Percentiles rank a stretch among this genome's conserved stretches.
Evolutionary conservation across 2,888 invertebrate species (phyloP).

Genomic region (Amiota minor): DNA sequence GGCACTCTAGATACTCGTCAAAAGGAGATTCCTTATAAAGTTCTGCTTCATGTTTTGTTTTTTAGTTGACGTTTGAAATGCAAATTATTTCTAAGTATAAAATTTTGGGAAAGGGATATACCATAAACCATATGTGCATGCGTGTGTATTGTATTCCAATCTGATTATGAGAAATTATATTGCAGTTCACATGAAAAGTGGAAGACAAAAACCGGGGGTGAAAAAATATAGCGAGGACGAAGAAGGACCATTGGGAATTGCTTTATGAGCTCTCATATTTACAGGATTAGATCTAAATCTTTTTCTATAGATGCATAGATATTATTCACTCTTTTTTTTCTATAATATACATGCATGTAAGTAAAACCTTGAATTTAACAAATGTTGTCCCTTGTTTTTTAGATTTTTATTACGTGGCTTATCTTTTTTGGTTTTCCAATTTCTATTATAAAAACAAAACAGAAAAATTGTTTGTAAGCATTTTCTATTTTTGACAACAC

Average conservation of each 20-base stretch:
- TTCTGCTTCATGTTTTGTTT: neutral
- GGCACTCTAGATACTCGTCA: no score
- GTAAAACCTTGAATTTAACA: constrained; percentile 18
- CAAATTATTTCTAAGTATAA: neutral
- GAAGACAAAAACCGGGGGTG: no score
- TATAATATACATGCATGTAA: neutral
- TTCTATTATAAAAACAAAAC: no score
- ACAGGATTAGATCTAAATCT: neutral
- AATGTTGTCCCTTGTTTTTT: constrained; percentile 1
- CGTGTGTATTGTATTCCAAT: no score
- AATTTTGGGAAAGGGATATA: neutral
- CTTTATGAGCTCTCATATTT: neutral
- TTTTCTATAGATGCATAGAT: no score
- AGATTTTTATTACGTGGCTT: constrained; percentile 22
- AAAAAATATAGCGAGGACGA: neutral
- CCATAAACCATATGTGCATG: neutral
- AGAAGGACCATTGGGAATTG: constrained; percentile 8
- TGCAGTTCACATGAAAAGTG: no score
- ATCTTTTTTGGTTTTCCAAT: constrained; percentile 7
- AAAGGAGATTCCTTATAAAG: no score
- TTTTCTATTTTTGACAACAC: constrained; percentile 35
- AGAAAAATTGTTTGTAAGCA: neutral
- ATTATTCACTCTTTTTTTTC: no score
- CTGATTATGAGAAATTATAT: no score
- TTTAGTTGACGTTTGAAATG: constrained; percentile 7